Evolutionary conservation across 2,113 vertebrate genomes (phyloP), one percentile per base, ranked within the genome.

Genomic region (Furnarius figulus): DNA sequence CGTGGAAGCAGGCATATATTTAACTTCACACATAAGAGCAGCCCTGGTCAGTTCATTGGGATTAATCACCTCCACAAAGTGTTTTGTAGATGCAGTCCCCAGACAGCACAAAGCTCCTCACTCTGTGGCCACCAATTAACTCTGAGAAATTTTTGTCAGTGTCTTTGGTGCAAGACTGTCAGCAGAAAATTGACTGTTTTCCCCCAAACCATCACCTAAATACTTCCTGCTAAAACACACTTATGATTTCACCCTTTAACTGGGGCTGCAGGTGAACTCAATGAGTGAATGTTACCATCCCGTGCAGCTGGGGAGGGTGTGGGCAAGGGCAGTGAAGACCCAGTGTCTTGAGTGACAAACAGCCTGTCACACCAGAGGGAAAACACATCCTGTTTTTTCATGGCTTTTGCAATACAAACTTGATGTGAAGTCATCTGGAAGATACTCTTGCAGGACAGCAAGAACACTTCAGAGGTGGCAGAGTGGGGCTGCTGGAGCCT

Each of bases 301-400:
- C 65, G 39, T 3, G 8, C 65, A 58, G 23, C 39, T 50, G 18
- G 74, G 35, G 23, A 78, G 37, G 18, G 4, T 6, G 5, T 4
- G 18, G 53, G 8, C 63, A 61, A 73, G 44, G 23, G 5, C 46
- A 47, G 40, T 2, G 37, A 19, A 31, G 40, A 74, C 23, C 39
- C 39, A 13, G 30, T 0, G 37, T 46, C 78, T 37, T 0, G 2
- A 14, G 42, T 5, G 31, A 8, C 2, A 19, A 35, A 25, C 0
- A 0, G 23, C 5, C 13, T 40, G 7, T 42, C 44, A 53, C 6
- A 46, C 3, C 16, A 46, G 33, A 50, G 61, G 15, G 14, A 85
- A 84, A 75, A 17, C 33, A 33, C 30, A 40, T 31, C 17, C 2
- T 0, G 1, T 18, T 65, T 76, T 78, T 35, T 72, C 55, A 35